Base-by-base conservation (phyloP, 2,888 invertebrate species). In the Ophioninae sp. region DNA sequence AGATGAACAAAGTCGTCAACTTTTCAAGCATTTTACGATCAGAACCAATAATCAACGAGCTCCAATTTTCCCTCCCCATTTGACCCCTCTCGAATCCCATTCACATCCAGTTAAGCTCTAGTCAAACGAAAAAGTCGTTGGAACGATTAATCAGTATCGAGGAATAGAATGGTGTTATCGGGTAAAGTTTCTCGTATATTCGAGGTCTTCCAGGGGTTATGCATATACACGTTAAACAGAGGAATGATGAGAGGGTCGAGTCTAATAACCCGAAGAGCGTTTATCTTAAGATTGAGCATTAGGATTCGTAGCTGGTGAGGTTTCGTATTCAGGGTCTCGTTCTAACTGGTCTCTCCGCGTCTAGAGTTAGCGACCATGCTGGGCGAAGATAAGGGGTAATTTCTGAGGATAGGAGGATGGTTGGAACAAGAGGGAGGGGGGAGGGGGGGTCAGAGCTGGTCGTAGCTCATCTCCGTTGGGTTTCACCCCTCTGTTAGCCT, bases 371-470 rank as follows among this genome's bases (percentile, higher is more conserved):
- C 82, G 85, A 88, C 90, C 87, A 90, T 91, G 92, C 89, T 87
- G 87, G 86, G 87, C 87, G 88, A 86, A 92, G 92, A 92, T 92
- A 92, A 92, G 91, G 91, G 90, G 89, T 91, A 91, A 92, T 92
- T 92, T 92, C 92, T 91, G 89, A 85, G 88, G 83, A 79, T 85
- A 88, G 87, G 86, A 87, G 88, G 88, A 68, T 67, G 30, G 68
- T 30, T 50, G 65, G 67, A 56, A 21, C n/a, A 30, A 30, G 30
- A n/a, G n/a, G n/a, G n/a, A n/a, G 67, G 10, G 44, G 44, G 13
- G 10, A 44, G 70, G 88, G 88, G 90, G 91, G 91, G 89, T 89
- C 90, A 90, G 85, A 90, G 89, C 91, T 91, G 90, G 88, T 91
- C 92, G 90, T 92, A 91, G 91, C 91, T 92, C 92, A 91, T 92